Conservation (phyloP, 1,140 invertebrate genomes). For the Periplaneta americana region DNA sequence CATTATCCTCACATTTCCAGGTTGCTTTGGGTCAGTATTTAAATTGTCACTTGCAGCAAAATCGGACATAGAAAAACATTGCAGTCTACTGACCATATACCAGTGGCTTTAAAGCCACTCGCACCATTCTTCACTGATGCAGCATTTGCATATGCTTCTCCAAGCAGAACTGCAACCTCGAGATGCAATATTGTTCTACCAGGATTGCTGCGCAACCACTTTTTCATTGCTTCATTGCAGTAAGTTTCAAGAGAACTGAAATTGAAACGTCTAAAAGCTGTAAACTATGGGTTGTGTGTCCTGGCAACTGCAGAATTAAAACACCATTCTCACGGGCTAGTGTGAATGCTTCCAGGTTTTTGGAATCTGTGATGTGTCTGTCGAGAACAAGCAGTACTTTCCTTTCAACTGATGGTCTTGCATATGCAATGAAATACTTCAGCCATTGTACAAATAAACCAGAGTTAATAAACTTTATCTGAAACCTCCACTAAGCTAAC, state of each 20-base stretch:
- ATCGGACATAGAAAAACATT: slow-evolving; percentile 32
- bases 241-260: slow-evolving; percentile 31
- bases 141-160: slow-evolving; percentile 32
- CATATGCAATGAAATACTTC: slow-evolving; percentile 24
- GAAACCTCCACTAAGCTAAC: slow-evolving; percentile 20
- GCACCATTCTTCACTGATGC: slow-evolving; percentile 31
- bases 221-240: neutral
- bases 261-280: slow-evolving; percentile 35
- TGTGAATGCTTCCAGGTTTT: slow-evolving; percentile 2
- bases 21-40: neutral
- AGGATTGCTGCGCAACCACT: slow-evolving; percentile 19
- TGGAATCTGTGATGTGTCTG: slow-evolving; percentile 24
- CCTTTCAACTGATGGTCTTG: too few species aligned
- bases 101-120: slow-evolving; percentile 32
- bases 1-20: neutral
- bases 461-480: slow-evolving; percentile 28
- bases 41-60: too few species aligned
- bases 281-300: slow-evolving; percentile 34
- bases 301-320: slow-evolving; percentile 7
- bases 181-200: slow-evolving; percentile 23
- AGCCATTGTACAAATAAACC: slow-evolving; percentile 21
- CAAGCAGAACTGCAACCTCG: slow-evolving; percentile 27
- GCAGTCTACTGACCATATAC: slow-evolving; percentile 34
- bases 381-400: slow-evolving; percentile 29
- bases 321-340: slow-evolving; percentile 8